A percentile compares a stretch with the other conserved stretches of the same genome.
phyloP scores from a whole-genome alignment of 2,113 vertebrate genomes.

The Myotis yumanensis region DNA sequence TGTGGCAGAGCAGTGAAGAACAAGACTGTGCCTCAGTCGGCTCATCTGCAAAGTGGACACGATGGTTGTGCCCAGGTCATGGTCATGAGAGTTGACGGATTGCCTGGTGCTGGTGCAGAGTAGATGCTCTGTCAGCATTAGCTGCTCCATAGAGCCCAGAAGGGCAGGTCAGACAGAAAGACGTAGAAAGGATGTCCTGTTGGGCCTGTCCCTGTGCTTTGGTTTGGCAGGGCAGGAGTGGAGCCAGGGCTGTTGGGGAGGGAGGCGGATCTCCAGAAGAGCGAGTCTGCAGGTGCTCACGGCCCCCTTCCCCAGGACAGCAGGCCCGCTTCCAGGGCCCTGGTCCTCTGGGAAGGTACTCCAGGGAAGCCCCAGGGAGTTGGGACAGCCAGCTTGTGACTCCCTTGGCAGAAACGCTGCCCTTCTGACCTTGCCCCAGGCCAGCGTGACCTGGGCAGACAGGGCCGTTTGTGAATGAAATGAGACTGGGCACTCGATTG shows the following conservation, averaged over 20 bases:
- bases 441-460: background rate
- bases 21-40: background rate
- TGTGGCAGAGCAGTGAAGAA: background rate
- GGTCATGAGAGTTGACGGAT: background rate
- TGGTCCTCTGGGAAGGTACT: background rate
- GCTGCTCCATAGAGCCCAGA: rapidly evolving
- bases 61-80: rapidly evolving
- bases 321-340: background rate
- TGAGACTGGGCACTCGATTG: background rate
- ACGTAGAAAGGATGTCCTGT: background rate
- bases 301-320: background rate
- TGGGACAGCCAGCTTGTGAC: background rate
- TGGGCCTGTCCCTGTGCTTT: background rate
- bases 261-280: background rate
- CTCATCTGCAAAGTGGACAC: background rate
- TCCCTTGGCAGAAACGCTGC: background rate
- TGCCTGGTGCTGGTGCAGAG: background rate
- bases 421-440: background rate
- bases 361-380: background rate
- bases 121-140: background rate
- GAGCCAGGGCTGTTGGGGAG: background rate
- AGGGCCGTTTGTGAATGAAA: background rate
- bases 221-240: background rate
- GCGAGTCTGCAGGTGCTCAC: rapidly evolving
- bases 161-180: background rate